Evolutionary conservation across 2,113 vertebrate species (phyloP).

Genomic region (Rhinolophus ferrumequinum): DNA sequence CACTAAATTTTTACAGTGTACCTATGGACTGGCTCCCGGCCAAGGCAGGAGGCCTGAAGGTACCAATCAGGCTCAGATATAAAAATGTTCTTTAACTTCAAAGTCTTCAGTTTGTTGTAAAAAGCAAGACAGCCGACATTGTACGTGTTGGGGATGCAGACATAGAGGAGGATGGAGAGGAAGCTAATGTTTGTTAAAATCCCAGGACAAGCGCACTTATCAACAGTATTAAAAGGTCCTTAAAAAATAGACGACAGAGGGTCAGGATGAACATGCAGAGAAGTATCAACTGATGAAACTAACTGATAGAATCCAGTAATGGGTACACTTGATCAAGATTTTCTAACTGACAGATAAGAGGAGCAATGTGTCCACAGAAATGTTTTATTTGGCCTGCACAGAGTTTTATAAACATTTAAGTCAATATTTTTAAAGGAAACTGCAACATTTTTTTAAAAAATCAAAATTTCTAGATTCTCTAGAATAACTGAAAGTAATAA

Average conservation of each 20-base stretch:
- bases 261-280: background rate
- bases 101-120: background rate
- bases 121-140: background rate
- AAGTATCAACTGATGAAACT: background rate
- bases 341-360: background rate
- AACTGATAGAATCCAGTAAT: background rate
- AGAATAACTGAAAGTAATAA: background rate
- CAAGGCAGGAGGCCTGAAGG: background rate
- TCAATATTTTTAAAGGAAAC: background rate
- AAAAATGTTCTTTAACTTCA: conserved; percentile 23
- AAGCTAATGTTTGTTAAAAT: background rate
- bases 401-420: background rate
- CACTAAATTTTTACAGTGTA: background rate
- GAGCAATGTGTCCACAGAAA: background rate
- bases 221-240: background rate
- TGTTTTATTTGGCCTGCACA: background rate
- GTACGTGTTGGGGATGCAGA: background rate
- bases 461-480: background rate
- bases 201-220: background rate
- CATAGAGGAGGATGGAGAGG: background rate
- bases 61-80: background rate
- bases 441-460: no score
- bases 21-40: background rate
- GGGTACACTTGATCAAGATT: background rate
- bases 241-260: background rate